phyloP scores from a whole-genome alignment of 2,113 vertebrate genomes.

The Forbesichthys papilliferus region DNA sequence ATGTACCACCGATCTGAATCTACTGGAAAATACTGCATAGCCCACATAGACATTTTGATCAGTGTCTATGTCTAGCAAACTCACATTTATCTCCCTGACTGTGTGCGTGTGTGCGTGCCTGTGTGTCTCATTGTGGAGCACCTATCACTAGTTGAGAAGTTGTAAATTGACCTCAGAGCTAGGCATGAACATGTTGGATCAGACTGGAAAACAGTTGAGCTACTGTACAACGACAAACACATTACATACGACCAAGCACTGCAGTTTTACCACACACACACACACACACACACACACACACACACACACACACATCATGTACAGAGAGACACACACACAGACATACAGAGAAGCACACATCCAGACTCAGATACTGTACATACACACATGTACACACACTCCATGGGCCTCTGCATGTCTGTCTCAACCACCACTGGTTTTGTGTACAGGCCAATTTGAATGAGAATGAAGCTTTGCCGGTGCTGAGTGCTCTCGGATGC shows the following conservation, averaged over 20 bases:
- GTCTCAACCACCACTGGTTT: constrained; percentile 84
- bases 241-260: neutral
- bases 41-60: too few species aligned
- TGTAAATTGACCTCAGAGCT: neutral
- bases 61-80: too few species aligned
- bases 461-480: constrained; percentile 97
- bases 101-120: neutral
- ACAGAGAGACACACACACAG: constrained; percentile 6
- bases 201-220: constrained; percentile 1
- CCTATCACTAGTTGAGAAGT: neutral
- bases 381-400: constrained; percentile 4
- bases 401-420: neutral
- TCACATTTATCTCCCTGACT: neutral
- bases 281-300: neutral
- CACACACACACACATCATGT: neutral
- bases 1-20: too few species aligned
- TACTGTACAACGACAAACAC: neutral
- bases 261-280: neutral
- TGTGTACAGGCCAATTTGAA: constrained; percentile 99
- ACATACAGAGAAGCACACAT: constrained; percentile 3
- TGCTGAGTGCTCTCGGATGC: constrained; percentile 84
- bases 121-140: neutral
- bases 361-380: constrained; percentile 31
- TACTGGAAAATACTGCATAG: too few species aligned
- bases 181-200: neutral